Percentiles rank a stretch among this genome's conserved stretches.
phyloP scores from a whole-genome alignment of 2,888 invertebrate species.

The Caenorhabditis afra region DNA sequence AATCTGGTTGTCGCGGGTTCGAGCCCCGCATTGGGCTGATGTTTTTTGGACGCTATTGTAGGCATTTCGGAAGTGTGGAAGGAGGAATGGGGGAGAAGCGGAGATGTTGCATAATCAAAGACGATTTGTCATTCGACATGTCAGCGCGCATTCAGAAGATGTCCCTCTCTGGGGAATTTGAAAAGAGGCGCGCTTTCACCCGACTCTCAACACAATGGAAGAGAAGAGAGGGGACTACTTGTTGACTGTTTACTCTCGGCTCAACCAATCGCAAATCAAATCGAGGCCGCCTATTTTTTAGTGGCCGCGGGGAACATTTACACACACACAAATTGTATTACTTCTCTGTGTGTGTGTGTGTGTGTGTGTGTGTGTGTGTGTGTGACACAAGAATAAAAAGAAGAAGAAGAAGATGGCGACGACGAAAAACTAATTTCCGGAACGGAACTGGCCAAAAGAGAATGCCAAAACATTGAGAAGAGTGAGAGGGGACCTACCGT shows the following conservation, averaged over 20 bases:
- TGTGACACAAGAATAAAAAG: slow-evolving; percentile 34
- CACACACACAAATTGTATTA: slow-evolving; percentile 36
- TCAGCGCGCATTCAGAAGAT: slow-evolving; percentile 49
- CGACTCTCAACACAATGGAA: slow-evolving; percentile 20
- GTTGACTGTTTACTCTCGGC: slow-evolving; percentile 32
- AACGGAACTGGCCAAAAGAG: slow-evolving; percentile 28
- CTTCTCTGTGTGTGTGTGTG: too few relatives aligned
- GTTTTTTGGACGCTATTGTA: too few relatives aligned
- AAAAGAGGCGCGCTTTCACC: not conserved
- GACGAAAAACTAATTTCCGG: slow-evolving; percentile 42
- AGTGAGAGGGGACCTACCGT: slow-evolving; percentile 63
- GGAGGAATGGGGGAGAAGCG: too few relatives aligned
- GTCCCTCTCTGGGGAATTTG: slow-evolving; percentile 24
- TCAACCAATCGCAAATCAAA: slow-evolving; percentile 34
- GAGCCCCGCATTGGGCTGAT: slow-evolving; percentile 78
- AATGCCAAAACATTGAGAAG: not conserved
- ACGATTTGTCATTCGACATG: slow-evolving; percentile 59
- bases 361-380: too few relatives aligned
- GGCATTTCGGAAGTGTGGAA: too few relatives aligned
- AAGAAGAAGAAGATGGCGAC: too few relatives aligned
- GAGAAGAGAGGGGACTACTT: slow-evolving; percentile 21
- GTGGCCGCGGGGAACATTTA: not conserved
- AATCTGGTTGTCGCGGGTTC: slow-evolving; percentile 78
- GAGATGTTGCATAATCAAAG: slow-evolving; percentile 35
- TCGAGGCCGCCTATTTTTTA: not conserved